phyloP scores from a whole-genome alignment of 2,113 vertebrate species.

The Malurus melanocephalus region DNA sequence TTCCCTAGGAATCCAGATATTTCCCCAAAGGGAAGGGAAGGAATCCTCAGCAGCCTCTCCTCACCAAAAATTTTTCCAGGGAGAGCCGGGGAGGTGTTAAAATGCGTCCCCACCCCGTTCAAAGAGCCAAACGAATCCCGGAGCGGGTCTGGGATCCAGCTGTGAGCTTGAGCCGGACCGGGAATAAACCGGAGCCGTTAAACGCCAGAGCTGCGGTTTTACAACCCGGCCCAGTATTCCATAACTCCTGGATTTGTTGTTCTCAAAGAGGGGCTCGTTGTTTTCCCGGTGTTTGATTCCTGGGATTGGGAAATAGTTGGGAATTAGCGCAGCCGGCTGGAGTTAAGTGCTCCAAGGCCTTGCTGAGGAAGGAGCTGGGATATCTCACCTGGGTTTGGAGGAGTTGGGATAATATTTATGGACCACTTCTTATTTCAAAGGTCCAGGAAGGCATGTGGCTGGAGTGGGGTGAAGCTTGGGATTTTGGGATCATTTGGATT shows the following conservation, averaged over 20 bases:
- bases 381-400: not conserved
- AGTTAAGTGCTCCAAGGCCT: not conserved
- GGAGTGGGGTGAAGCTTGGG: rapidly evolving
- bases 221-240: not conserved
- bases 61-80: not conserved
- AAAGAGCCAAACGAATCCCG: constrained; percentile 17
- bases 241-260: not conserved
- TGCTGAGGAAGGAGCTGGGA: not conserved
- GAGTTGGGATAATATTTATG: not conserved
- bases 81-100: constrained; percentile 1
- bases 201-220: constrained; percentile 20
- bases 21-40: not conserved
- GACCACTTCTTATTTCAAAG: not conserved
- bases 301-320: not conserved
- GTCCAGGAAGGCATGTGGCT: rapidly evolving
- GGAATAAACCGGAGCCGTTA: not conserved
- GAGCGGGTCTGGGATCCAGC: constrained; percentile 57
- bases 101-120: not conserved
- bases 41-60: not conserved
- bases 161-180: not conserved
- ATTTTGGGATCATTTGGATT: rapidly evolving
- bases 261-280: not conserved
- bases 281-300: not conserved
- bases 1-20: not conserved
- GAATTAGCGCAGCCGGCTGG: not conserved